Base-by-base conservation (phyloP, 2,888 invertebrate genomes). In the Muschampia plurimacula region DNA sequence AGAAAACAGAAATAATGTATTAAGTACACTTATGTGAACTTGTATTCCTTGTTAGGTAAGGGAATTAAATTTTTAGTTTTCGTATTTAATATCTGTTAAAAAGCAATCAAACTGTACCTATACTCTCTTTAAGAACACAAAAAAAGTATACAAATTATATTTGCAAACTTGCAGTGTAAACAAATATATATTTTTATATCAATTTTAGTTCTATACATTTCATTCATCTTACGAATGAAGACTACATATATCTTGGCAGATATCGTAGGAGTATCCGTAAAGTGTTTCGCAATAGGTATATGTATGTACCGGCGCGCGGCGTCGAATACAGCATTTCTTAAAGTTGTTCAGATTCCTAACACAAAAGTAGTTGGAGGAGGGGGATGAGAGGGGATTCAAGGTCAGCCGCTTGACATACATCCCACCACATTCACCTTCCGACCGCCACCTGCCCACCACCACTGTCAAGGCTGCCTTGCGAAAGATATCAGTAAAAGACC, bases 381-480 rank as follows among this genome's bases (percentile, higher is more conserved):
- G 85, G 88, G 87, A 84, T 88, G 83, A 86, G 87, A 83, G 89
- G 89, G 89, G 90, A 89, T 89, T 89, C 91, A 93, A 92, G 93
- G 93, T 90, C 91, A 85, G 81, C 87, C 84, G 87, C 85, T 84
- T 88, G 91, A 90, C 91, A 89, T 78, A 90, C 89, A 91, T 91
- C 90, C 90, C 89, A 86, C 89, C 85, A 89, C 91, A 92, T 91
- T 93, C 92, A 92, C 92, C 92, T 91, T 90, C 89, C 89, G 90
- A 85, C 89, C 87, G 87, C 83, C 87, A 86, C 85, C 85, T 86
- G 88, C 85, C 84, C 84, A 83, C 84, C 87, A 84, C 87, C 90
- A 93, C 85, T 93, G 93, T 88, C 93, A 93, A 93, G 93, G 93
- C 89, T 92, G 83, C 77, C 84, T 93, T 93, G 89, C 89, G 90